These are phyloP conservation scores for Lacanobia oleracea DNA, from an alignment of 2,888 invertebrate genomes.

Conservation along the genomic window DNA sequence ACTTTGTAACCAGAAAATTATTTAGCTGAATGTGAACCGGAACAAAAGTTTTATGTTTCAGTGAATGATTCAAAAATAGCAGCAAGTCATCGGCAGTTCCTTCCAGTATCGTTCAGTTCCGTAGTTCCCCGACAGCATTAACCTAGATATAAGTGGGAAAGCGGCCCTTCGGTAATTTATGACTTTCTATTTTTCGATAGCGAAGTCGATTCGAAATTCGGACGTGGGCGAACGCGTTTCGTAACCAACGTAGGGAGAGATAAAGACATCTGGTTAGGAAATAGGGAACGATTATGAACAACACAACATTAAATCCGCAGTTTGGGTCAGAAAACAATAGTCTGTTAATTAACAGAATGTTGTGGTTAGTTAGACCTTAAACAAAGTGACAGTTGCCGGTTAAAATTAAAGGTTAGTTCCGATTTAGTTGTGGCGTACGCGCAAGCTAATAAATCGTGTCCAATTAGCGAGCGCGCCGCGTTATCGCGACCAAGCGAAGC, in stretches of 20 bases:
- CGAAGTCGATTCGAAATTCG: slow-evolving; percentile 82
- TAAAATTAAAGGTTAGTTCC: slow-evolving; percentile 62
- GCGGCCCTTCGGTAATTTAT: slow-evolving; percentile 86
- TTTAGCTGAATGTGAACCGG: slow-evolving; percentile 35
- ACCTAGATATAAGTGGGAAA: slow-evolving; percentile 85
- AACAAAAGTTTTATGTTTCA: slow-evolving; percentile 57
- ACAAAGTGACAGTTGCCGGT: slow-evolving; percentile 39
- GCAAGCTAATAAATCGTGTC: slow-evolving; percentile 84
- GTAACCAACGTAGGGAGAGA: slow-evolving; percentile 70
- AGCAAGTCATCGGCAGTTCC: slow-evolving; percentile 53
- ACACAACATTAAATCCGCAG: slow-evolving; percentile 37
- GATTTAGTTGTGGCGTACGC: slow-evolving; percentile 69
- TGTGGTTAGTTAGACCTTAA: slow-evolving; percentile 41
- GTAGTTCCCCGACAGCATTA: slow-evolving; percentile 74
- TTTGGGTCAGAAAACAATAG: slow-evolving; percentile 51
- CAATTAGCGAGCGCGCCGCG: slow-evolving; percentile 83
- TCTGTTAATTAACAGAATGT: slow-evolving; percentile 59
- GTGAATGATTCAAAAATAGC: slow-evolving; percentile 55
- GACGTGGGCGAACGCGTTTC: slow-evolving; percentile 86
- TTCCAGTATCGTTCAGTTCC: slow-evolving; percentile 65
- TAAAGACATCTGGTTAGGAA: slow-evolving; percentile 66
- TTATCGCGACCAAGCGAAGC: slow-evolving; percentile 84
- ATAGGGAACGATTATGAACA: slow-evolving; percentile 51
- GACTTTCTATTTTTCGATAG: slow-evolving; percentile 90
- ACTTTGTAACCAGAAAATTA: slow-evolving; percentile 21